phyloP scores from a whole-genome alignment of 2,113 vertebrate species.

The Atrichornis clamosus region DNA sequence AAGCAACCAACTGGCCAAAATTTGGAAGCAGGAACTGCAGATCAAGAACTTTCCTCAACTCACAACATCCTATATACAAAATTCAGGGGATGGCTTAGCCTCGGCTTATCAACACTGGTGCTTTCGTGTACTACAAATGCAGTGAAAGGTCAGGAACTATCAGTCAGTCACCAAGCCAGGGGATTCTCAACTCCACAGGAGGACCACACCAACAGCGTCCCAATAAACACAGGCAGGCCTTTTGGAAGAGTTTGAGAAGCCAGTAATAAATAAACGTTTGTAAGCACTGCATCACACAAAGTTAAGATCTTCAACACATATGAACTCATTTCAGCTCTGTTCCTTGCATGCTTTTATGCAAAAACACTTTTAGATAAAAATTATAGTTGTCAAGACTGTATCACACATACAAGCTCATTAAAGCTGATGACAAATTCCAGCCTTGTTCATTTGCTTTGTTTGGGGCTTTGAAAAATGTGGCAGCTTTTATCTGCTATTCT shows the following conservation, averaged over 20 bases:
- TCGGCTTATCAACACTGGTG: not conserved
- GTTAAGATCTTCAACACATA: not conserved
- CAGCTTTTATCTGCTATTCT: not conserved
- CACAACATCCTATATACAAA: not conserved
- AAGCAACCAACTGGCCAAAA: not conserved
- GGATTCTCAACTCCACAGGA: not conserved
- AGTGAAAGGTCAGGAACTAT: not conserved
- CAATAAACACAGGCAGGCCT: accelerated
- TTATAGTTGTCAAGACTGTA: not conserved
- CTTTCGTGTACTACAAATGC: not conserved
- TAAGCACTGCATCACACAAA: not conserved
- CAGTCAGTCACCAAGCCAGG: not conserved
- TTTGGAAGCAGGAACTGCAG: not conserved
- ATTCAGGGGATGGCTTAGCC: not conserved
- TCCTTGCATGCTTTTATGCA: not conserved
- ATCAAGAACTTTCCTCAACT: not conserved
- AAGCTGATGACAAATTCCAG: not conserved
- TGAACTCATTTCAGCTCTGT: not conserved
- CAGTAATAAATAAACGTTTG: not conserved
- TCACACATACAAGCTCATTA: not conserved
- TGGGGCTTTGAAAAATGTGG: not conserved
- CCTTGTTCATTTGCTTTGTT: not conserved
- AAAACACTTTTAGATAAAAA: not conserved
- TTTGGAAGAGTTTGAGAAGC: not conserved
- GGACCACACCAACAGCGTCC: accelerated